Base-by-base conservation (phyloP, 2,797 vertebrate species). In the Melanotaenia pygmaea region DNA sequence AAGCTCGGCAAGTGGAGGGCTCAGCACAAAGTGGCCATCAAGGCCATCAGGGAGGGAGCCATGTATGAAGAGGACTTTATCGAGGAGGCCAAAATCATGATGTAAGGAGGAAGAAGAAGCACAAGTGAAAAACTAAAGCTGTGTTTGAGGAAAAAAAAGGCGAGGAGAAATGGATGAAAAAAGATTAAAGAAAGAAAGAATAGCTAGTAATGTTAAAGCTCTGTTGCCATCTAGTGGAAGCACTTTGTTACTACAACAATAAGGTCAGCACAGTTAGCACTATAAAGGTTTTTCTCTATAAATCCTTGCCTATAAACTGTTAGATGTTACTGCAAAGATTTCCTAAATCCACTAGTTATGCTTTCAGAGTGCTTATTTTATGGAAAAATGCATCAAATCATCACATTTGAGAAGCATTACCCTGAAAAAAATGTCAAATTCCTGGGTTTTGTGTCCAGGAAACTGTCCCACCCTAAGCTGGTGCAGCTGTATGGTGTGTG, bases 51-150 rank as follows among this genome's bases (percentile, higher is more conserved):
- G 20, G 96, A 97, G 74, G 97, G 97, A 0, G 96, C 97, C 0
- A 98, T 99, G 97, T 95, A 92, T 3, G 97, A 98, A 85, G 98
- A 99, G 78, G 98, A 99, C 88, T 99, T 99, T 81, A 96, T 98
- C 65, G 97, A 99, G 80, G 98, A 99, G 91, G 98, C 98, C 53
- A 98, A 96, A 87, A 94, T 99, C 68, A 99, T 99, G 98, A 99
- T 97, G 98, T 99, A 83, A 95, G 87, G 30, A 64, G 38, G 24
- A 2, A 5, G 4, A 24, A 43, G n/a, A 40, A 59, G 28, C 35
- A 30, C 14, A 1, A 1, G 54, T 14, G 38, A 12, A 22, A 40
- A 9, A 32, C 22, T 45, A 20, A 45, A 45, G 18, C 16, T 6
- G 10, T 54, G 24, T 12, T 54, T 13, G n/a, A 9, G 10, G 5